These are phyloP conservation scores for Drosophila emarginata DNA, from an alignment of 2,888 invertebrate species.

Conservation along the genomic window DNA sequence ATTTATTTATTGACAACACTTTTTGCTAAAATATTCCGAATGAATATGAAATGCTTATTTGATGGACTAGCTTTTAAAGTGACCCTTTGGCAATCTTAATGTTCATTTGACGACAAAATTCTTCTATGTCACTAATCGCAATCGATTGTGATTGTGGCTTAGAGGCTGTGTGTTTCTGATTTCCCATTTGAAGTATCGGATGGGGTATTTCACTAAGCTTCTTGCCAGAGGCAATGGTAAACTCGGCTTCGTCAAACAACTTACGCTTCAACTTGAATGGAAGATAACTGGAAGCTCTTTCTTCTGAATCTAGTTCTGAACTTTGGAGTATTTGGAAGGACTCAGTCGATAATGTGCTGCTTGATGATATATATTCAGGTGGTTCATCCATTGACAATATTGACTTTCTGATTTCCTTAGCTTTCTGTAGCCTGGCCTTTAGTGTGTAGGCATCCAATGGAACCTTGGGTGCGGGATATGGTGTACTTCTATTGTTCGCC, in stretches of 20 bases:
- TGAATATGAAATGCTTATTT: too few species aligned
- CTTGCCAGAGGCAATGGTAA: slow-evolving; percentile 50
- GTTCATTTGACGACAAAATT: slow-evolving; percentile 33
- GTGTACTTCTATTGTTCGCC: slow-evolving; percentile 32
- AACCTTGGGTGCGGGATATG: slow-evolving; percentile 27
- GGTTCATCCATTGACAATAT: too few species aligned
- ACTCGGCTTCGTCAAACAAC: slow-evolving; percentile 51
- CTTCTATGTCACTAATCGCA: slow-evolving; percentile 27
- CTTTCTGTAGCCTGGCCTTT: slow-evolving; percentile 7
- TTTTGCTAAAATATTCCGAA: too few species aligned
- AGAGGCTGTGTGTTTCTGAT: not conserved
- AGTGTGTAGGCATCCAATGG: slow-evolving; percentile 20
- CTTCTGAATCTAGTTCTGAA: not conserved
- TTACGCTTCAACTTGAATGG: slow-evolving; percentile 53
- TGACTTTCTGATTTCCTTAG: not conserved
- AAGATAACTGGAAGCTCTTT: not conserved
- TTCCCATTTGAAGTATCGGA: not conserved
- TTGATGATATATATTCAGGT: not conserved
- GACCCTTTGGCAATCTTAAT: slow-evolving; percentile 30
- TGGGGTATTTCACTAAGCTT: slow-evolving; percentile 39
- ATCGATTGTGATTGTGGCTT: slow-evolving; percentile 2
- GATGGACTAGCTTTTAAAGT: not conserved
- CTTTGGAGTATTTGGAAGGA: too few species aligned
- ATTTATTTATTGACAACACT: not conserved
- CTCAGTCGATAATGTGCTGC: not conserved